Percentiles rank a stretch among this genome's conserved stretches.
Conservation (phyloP, 2,888 invertebrate genomes). For the Acleris literana region DNA sequence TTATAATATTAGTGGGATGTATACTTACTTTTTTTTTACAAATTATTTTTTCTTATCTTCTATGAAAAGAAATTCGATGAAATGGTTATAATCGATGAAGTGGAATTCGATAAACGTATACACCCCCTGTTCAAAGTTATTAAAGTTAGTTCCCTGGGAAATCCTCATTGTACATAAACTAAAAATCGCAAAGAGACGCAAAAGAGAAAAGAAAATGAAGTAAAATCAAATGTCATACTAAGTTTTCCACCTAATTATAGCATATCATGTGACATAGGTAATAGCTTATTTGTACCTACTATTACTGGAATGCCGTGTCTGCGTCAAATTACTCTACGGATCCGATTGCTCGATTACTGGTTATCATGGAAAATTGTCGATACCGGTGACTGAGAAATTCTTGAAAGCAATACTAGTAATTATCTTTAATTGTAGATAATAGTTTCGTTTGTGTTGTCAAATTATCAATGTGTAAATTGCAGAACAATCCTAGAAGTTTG, state of each 20-base stretch:
- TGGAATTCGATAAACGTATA: too few species aligned
- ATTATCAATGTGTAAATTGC: background rate
- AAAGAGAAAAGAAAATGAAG: too few species aligned
- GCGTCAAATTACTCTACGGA: conserved; percentile 12
- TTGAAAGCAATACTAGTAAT: background rate
- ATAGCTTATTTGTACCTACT: background rate
- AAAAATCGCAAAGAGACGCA: too few species aligned
- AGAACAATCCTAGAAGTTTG: too few species aligned
- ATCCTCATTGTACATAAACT: too few species aligned
- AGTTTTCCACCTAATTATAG: background rate
- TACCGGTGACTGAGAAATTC: conserved; percentile 6
- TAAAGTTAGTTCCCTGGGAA: too few species aligned
- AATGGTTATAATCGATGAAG: too few species aligned
- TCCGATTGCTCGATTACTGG: background rate
- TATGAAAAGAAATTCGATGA: too few species aligned
- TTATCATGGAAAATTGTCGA: background rate
- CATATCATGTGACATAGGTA: conserved; percentile 8
- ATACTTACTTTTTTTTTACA: too few species aligned
- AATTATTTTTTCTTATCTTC: too few species aligned
- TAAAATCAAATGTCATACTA: background rate
- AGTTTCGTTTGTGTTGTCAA: background rate
- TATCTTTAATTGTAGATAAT: background rate
- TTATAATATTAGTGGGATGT: too few species aligned
- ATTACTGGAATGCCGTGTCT: conserved; percentile 6
- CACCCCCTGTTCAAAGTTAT: too few species aligned